Evolutionary conservation across 2,888 invertebrate genomes (phyloP), one percentile per base, ranked within the genome.

Genomic region (Odiellus spinosus): DNA sequence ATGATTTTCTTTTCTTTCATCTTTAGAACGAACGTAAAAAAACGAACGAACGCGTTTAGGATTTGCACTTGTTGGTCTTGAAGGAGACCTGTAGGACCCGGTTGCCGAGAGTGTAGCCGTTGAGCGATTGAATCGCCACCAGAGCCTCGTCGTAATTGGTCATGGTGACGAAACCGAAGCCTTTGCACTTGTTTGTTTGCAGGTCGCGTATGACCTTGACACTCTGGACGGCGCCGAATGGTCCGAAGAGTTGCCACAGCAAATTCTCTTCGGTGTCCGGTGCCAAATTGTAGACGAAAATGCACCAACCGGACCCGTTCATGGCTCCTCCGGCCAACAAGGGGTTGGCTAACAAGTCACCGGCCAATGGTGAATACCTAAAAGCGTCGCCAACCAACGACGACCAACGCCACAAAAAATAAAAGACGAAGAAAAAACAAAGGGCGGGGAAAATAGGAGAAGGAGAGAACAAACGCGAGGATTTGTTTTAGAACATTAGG

Each of bases 91-190:
- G 93, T 65, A 93, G 77, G 61, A 90, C 87, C 61, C 93, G 80
- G 69, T 88, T 90, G 63, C 87, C 88, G 63, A 95, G 75, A 61
- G 87, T 85, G 71, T 90, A 91, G 62, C 93, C 93, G 70, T 95
- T 93, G 64, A 95, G 75, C 56, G 87, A 87, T 71, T 90, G 87
- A 64, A 93, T 93, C 59, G 95, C 93, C 61, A 88, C 84, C 55
- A 90, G 80, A 51, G 93, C 88, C 70, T 95, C 93, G 63, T 93
- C 91, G 66, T 95, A 93, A 70, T 91, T 90, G 66, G 90, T 90
- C 93, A 95, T 95, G 56, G 91, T 91, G 59, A 95, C 91, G 69
- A 93, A 93, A 59, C 91, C 95, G 70, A 91, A 95, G 55, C 95
- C 95, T 74, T 91, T 93, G 74, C 93, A 93, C 70, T 93, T 93